Evolutionary conservation across 35 echinoderm and acorn worm genomes (phyloP), one percentile per base, ranked within the genome.

Genomic region (Heliocidaris erythrogramma): DNA sequence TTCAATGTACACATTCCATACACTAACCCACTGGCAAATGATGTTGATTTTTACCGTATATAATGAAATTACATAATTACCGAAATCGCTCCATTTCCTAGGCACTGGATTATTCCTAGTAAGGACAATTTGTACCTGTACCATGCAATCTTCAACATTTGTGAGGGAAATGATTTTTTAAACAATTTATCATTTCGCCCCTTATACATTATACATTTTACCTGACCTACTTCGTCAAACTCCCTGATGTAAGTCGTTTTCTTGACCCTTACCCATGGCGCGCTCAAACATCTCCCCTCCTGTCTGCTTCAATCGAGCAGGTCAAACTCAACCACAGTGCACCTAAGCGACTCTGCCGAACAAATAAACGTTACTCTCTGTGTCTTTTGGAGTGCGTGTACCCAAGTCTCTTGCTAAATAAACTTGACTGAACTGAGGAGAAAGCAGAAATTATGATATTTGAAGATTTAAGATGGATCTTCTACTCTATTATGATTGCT

Each of bases 211-310:
- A 78, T 78, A 42, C 30, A 14, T 89, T 87, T 87, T 48, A 89
- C 87, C 87, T 89, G 87, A 89, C 87, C 87, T 89, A 89, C 87
- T 89, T 89, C 47, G 16, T 89, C 12, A 16, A 42, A 48, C 29
- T 78, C 87, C 47, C 31, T 17, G 24, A 89, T 89, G 87, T 89
- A 89, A 89, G 87, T 48, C 87, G 47, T 89, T 89, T 89, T 89
- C 8, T 89, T 89, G 87, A 89, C 87, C 87, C 87, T 89, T 48
- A 89, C 47, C 31, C 87, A 48, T 42, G 87, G 47, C 13, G 87
- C 18, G 65, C 18, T 78, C 65, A 27, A 21, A 17, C 18, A 78
- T 78, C 65, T 78, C 17, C 65, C 65, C 3, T 18, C 65, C 27
- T n/a, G 65, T 78, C 65, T 78, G 65, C 65, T 9, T 18, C 14